Evolutionary conservation across 2,888 invertebrate genomes (phyloP).

Genomic region (Therioaphis trifolii): DNA sequence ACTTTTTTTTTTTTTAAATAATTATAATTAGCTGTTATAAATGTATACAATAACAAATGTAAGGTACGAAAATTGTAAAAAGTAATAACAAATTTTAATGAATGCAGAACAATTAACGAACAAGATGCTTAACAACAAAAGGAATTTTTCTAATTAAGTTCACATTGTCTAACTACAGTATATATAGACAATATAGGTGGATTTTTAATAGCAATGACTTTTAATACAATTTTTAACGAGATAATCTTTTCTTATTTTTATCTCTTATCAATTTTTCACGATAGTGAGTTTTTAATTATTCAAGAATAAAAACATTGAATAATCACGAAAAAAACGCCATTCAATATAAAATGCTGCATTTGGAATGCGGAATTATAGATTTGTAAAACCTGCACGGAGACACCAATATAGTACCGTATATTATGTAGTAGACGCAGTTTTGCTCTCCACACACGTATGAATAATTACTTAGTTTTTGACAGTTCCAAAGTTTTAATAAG

Average conservation of each 20-base stretch:
- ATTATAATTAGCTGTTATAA: not conserved
- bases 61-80: no score
- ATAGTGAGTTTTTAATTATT: not conserved
- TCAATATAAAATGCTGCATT: not conserved
- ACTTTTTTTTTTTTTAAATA: not conserved
- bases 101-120: not conserved
- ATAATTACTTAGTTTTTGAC: not conserved
- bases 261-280: not conserved
- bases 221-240: constrained; percentile 8
- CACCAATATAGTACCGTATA: not conserved
- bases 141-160: constrained; percentile 18
- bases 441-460: not conserved
- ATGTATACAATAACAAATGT: no score
- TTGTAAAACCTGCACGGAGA: not conserved
- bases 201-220: constrained; percentile 4
- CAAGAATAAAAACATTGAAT: not conserved
- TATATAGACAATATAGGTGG: not conserved
- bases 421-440: not conserved
- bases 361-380: not conserved
- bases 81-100: not conserved
- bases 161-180: not conserved
- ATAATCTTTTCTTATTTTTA: not conserved
- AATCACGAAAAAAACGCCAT: not conserved
- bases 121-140: not conserved
- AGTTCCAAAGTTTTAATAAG: constrained; percentile 21